Evolutionary conservation across 35 echinoderm and acorn worm genomes (phyloP), one percentile per base, ranked within the genome.

Genomic region (Ophiothrix spiculata): DNA sequence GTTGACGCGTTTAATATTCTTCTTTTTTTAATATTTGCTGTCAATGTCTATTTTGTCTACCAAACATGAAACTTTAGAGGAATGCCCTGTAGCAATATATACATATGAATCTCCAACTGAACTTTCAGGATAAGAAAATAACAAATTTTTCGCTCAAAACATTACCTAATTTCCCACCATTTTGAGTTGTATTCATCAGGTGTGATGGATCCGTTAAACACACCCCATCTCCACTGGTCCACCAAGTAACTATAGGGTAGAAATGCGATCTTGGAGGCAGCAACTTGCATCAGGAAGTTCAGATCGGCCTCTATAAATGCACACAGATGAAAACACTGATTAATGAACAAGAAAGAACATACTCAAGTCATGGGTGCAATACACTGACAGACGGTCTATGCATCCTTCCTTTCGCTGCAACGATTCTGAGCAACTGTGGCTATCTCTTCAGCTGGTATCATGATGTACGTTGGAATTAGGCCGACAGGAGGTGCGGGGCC

Each of bases 191-290:
- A 98, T 12, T 91, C 39, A 31, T 93, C 88, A 19, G 85, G 88
- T 6, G 75, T 84, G 37, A 90, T 94, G 0, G 88, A 76, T 14
- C 91, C 95, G 74, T 82, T 32, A 39, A 94, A 98, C 2, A 94
- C 95, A 28, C 87, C 78, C 95, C 95, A 98, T 83, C 95, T 31
- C 95, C 95, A 98, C 45, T 91, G 80, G 78, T 98, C 95, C 38
- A 98, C 94, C 88, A 98, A 12, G 40, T 91, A 84, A 6, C 95
- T 92, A 45, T 94, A 98, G 17, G 95, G 95, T 16, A 98, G 79
- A 77, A 98, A 98, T 0, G 95, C 95, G 25, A 98, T 94, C 42
- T 98, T 98, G 14, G 84, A 83, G 35, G 94, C 42, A 16, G 95
- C 95, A 33, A 90, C 81, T 10, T 86, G 49, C 90, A 98, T 94